Conservation (phyloP, 1,140 invertebrate species). For the Drosophila tani region DNA sequence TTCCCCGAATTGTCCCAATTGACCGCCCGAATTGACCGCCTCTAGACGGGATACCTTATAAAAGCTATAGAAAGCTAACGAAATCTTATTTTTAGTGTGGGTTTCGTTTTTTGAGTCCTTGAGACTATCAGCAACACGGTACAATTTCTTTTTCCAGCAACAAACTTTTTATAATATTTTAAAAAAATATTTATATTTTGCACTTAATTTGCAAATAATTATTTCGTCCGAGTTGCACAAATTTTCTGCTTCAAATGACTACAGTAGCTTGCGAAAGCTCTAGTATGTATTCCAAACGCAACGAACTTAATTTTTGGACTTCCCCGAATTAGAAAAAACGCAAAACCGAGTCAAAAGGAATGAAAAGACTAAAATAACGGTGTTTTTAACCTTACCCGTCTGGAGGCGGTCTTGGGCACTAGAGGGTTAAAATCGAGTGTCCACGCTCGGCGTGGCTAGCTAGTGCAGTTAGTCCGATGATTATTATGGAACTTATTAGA, state of each 20-base stretch:
- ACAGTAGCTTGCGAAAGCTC: constrained; percentile 13
- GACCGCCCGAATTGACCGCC: no score
- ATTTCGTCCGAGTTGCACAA: constrained; percentile 5
- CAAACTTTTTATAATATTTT: constrained; percentile 16
- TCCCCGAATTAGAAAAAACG: constrained; percentile 8
- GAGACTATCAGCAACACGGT: constrained; percentile 9
- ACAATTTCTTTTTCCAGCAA: constrained; percentile 14
- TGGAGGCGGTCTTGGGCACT: constrained; percentile 15
- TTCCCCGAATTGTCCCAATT: constrained; percentile 15
- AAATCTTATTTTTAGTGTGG: constrained; percentile 19
- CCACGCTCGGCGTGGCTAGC: no score
- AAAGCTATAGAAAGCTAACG: constrained; percentile 16
- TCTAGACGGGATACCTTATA: constrained; percentile 11
- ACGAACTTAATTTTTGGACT: no score
- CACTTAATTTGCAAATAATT: constrained; percentile 13
- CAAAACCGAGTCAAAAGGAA: constrained; percentile 11
- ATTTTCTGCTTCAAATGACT: constrained; percentile 10
- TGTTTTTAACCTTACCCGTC: constrained; percentile 11
- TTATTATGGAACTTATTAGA: no score
- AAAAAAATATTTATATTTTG: constrained; percentile 20
- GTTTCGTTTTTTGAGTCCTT: constrained; percentile 7
- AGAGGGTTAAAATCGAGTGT: constrained; percentile 13
- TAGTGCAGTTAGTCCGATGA: no score
- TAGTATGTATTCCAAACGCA: no score
- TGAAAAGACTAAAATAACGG: constrained; percentile 12